Evolutionary conservation across 2,888 invertebrate species (phyloP).

Genomic region (Hermodice carunculata): DNA sequence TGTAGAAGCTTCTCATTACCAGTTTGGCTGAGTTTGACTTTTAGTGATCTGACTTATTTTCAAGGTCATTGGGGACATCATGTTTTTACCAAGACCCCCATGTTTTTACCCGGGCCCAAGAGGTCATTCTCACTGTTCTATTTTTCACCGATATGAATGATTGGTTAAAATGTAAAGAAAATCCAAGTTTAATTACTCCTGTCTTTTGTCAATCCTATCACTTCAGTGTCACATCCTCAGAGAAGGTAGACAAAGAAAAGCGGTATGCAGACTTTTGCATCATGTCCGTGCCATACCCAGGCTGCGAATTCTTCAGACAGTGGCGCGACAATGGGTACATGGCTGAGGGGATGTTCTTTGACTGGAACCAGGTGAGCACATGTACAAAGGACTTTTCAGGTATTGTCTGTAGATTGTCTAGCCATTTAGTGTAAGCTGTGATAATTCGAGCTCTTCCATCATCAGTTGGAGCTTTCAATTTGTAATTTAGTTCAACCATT

Average conservation of each 20-base stretch:
- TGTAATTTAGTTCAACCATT: no score
- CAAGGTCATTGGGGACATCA: no score
- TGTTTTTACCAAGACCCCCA: no score
- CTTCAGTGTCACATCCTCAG: conserved; percentile 83
- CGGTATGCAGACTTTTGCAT: conserved; percentile 81
- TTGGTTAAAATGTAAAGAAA: neutral
- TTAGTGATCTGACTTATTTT: no score
- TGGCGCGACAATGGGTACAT: conserved; percentile 81
- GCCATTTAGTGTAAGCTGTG: no score
- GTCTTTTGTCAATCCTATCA: neutral
- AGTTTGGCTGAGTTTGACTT: no score
- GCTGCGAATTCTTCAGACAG: conserved; percentile 85
- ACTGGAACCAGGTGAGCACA: conserved; percentile 79
- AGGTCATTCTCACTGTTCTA: conserved; percentile 13
- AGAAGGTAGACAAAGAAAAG: conserved; percentile 84
- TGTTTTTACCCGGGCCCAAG: no score
- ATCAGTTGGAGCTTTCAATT: no score
- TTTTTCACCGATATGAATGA: neutral
- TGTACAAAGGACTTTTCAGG: neutral
- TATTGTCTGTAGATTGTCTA: conserved; percentile 5
- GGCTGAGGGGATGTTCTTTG: conserved; percentile 78
- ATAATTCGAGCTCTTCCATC: no score
- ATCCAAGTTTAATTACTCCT: neutral
- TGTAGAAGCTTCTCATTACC: no score
- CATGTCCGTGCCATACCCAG: conserved; percentile 83